Base-by-base conservation (phyloP, 2,797 vertebrate species). In the Sebastes minor region DNA sequence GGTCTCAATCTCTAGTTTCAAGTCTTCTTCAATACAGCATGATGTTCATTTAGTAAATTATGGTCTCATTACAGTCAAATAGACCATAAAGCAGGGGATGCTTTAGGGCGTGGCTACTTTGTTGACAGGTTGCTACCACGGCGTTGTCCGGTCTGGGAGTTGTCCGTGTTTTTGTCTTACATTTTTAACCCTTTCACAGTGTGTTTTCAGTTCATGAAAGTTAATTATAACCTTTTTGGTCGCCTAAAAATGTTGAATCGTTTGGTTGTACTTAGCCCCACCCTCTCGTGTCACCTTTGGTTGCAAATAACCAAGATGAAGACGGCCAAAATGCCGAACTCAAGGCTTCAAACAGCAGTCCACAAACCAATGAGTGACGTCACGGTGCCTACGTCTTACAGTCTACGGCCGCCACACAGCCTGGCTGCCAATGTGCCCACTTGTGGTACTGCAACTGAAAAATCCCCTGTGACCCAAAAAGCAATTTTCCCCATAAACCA, bases 121-220 rank as follows among this genome's bases (percentile, higher is more conserved):
- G 14, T 42, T 46, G 6, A 46, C 42, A 46, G 42, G 42, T 46
- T 0, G 0, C 0, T 46, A 46, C 42, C 16, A 18, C 42, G 2
- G 16, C 7, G 42, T 46, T 46, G 16, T 46, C 42, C 1, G 42
- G 42, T 46, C 42, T 18, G 16, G 42, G 1, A 46, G 42, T 46
- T 46, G 42, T 46, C 42, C 0, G 42, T 46, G 16, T 0, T 46
- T 46, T 46, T 0, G 3, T 46, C 42, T 46, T 46, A 18, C 7
- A 46, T 0, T 0, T 0, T 46, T 46, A 46, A 46, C 42, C 0
- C 42, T 46, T 46, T 46, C 42, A 46, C 16, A 46, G 16, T 46
- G 38, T 14, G 42, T 46, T 18, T 46, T 8, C 16, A 46, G 42
- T 46, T 46, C 42, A 46, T 46, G 0, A 46, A 46, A 18, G 42